A percentile compares a stretch with the other conserved stretches of the same genome.
phyloP scores from a whole-genome alignment of 2,888 invertebrate genomes.

The Dryocosmus kuriphilus region DNA sequence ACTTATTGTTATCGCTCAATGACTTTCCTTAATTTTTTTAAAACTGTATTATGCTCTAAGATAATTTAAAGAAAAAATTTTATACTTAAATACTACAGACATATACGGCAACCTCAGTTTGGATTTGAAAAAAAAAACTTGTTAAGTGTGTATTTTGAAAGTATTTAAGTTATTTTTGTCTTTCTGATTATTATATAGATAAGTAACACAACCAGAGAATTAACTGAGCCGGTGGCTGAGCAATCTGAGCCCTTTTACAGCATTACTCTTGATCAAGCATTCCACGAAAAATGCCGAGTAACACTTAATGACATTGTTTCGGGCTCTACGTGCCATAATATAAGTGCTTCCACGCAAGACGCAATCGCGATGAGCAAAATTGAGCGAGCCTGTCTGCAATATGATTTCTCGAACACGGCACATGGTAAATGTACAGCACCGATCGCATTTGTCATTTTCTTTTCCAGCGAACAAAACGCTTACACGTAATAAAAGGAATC shows the following conservation, averaged over 20 bases:
- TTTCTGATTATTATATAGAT: not conserved
- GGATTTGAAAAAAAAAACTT: no score
- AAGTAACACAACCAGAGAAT: not conserved
- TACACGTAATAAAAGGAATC: slow-evolving; percentile 37
- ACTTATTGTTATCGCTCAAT: no score
- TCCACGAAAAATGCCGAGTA: not conserved
- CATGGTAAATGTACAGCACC: slow-evolving; percentile 26
- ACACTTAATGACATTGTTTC: slow-evolving; percentile 20
- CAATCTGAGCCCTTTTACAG: not conserved
- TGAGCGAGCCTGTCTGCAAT: slow-evolving; percentile 30
- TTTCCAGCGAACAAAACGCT: slow-evolving; percentile 33
- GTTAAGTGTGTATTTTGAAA: not conserved
- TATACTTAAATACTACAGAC: no score
- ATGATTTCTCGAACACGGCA: slow-evolving; percentile 32
- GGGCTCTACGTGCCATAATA: slow-evolving; percentile 3
- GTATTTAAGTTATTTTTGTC: not conserved
- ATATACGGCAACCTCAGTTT: no score
- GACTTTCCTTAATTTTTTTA: no score
- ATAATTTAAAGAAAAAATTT: no score
- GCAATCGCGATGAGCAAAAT: slow-evolving; percentile 19
- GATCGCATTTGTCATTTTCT: slow-evolving; percentile 39
- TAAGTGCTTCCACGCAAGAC: slow-evolving; percentile 5
- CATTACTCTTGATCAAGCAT: slow-evolving; percentile 2
- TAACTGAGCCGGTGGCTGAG: not conserved
- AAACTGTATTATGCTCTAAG: no score